Evolutionary conservation across 2,797 vertebrate genomes (phyloP).

Genomic region (Novumbra hubbsi): DNA sequence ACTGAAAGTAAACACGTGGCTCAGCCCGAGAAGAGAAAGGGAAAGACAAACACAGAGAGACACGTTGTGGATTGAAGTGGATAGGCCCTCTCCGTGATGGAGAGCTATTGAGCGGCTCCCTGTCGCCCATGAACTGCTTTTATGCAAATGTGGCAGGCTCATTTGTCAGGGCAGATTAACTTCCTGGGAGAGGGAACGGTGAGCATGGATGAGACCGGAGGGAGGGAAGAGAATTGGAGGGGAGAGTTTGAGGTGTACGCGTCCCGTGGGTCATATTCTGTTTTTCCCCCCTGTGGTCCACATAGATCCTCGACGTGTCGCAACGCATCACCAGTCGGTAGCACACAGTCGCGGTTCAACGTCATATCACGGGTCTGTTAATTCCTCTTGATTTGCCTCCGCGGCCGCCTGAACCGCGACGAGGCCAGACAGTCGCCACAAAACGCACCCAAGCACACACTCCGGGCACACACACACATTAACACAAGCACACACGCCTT

Average conservation of each 20-base stretch:
- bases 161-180: slow-evolving; percentile 34
- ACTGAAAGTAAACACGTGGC: neutral
- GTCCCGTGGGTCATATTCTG: neutral
- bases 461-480: neutral
- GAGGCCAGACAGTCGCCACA: neutral
- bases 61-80: neutral
- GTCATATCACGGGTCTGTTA: neutral
- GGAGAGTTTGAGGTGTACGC: neutral
- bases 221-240: neutral
- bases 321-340: neutral
- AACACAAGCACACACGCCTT: neutral
- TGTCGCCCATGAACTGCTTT: slow-evolving; percentile 20
- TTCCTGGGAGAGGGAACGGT: slow-evolving; percentile 4
- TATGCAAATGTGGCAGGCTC: slow-evolving; percentile 33
- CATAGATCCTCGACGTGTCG: neutral
- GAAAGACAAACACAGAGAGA: neutral
- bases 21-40: neutral
- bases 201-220: slow-evolving; percentile 4
- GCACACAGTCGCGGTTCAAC: neutral
- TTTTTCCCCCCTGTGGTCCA: neutral
- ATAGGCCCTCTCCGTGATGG: neutral
- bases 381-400: neutral
- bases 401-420: neutral
- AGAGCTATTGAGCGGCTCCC: slow-evolving; percentile 18
- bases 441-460: neutral